Conservation (phyloP, 2,797 vertebrate species). For the Coilia nasus region DNA sequence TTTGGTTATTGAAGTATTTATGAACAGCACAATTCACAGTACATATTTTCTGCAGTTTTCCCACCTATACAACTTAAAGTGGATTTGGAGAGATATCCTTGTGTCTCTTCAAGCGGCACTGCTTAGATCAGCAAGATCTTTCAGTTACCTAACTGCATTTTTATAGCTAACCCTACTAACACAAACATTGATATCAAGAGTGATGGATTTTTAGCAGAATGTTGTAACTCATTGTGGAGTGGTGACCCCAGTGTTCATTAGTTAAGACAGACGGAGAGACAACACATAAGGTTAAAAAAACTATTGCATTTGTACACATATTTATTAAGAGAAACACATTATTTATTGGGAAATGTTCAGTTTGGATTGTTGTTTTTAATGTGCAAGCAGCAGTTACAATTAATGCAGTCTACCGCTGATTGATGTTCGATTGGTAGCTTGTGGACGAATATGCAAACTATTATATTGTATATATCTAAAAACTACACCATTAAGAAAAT, state of each 20-base stretch:
- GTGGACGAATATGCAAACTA: neutral
- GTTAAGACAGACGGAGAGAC: too few relatives aligned
- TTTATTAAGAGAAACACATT: too few relatives aligned
- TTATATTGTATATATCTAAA: neutral
- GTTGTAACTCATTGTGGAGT: too few relatives aligned
- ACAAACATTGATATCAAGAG: neutral
- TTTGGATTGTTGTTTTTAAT: too few relatives aligned
- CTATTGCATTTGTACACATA: too few relatives aligned
- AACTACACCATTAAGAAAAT: neutral
- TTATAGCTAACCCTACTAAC: neutral
- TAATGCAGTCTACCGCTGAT: neutral
- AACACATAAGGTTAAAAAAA: too few relatives aligned
- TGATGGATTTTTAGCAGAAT: too few relatives aligned
- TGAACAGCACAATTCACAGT: too few relatives aligned
- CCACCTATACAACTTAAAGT: neutral
- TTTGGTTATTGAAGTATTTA: neutral
- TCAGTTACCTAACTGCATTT: neutral
- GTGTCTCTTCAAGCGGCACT: neutral
- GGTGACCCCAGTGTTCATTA: too few relatives aligned
- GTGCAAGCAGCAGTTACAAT: too few relatives aligned
- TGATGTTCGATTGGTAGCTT: neutral
- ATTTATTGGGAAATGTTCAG: too few relatives aligned
- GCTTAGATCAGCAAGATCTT: neutral
- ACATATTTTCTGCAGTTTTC: neutral
- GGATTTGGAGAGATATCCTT: neutral